phyloP scores from a whole-genome alignment of 2,113 vertebrate species.

The Peromyscus leucopus region DNA sequence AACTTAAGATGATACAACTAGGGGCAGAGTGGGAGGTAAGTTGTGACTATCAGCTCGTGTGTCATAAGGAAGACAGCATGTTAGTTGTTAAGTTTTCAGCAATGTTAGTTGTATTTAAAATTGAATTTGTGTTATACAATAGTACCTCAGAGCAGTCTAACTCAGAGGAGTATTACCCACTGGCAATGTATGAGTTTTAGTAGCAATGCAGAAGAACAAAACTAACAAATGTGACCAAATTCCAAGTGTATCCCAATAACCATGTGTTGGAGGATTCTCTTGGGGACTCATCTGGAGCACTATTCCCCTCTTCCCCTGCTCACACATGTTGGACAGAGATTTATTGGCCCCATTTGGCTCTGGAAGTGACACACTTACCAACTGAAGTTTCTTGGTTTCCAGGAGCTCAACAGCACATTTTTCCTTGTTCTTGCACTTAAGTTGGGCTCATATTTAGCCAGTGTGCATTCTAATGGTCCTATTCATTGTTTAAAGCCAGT shows the following conservation, averaged over 20 bases:
- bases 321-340: not conserved
- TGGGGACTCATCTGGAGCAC: not conserved
- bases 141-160: not conserved
- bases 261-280: not conserved
- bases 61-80: conserved; percentile 3
- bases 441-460: not conserved
- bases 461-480: not conserved
- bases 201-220: conserved; percentile 36
- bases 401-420: not conserved
- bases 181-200: not conserved
- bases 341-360: not conserved
- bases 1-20: not conserved
- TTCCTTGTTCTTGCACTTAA: conserved; percentile 37
- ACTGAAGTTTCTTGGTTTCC: not conserved
- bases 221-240: conserved; percentile 20
- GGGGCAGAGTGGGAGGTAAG: not conserved
- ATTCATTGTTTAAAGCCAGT: not conserved
- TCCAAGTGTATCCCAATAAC: not conserved
- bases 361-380: conserved; percentile 13
- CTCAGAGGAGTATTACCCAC: not conserved
- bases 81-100: conserved; percentile 27
- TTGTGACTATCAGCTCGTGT: not conserved
- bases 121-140: not conserved
- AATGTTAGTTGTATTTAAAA: not conserved
- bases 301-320: not conserved